Conservation (phyloP, 1,140 invertebrate species). For the Nixonia krombeini region DNA sequence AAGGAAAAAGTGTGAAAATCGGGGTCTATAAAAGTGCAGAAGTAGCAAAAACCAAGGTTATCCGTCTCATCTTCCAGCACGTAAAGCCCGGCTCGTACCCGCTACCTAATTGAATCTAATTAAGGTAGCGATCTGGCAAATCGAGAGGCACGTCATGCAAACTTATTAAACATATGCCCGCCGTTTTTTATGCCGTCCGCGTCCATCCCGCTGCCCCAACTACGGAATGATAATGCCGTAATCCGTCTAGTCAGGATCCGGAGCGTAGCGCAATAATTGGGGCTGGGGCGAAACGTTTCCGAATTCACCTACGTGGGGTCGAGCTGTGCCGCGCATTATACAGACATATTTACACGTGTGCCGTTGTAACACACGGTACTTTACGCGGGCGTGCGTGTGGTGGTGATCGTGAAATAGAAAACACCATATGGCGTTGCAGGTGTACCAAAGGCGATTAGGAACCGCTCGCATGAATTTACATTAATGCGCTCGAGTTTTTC, state of each 20-base stretch:
- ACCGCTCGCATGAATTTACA: conserved; percentile 68
- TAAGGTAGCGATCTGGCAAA: conserved; percentile 34
- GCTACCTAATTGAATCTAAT: conserved; percentile 46
- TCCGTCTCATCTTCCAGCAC: conserved; percentile 22
- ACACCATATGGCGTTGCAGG: conserved; percentile 71
- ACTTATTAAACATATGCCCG: conserved; percentile 65
- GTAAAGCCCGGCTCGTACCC: conserved; percentile 12
- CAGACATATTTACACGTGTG: conserved; percentile 48
- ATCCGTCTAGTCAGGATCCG: conserved; percentile 60
- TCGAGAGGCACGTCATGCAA: conserved; percentile 45
- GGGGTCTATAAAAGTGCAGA: conserved; percentile 19
- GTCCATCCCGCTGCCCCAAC: conserved; percentile 46
- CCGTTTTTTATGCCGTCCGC: conserved; percentile 31
- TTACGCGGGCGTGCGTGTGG: conserved; percentile 16
- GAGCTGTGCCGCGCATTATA: conserved; percentile 36
- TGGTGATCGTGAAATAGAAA: conserved; percentile 57
- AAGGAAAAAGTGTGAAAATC: conserved; percentile 4
- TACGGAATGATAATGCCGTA: conserved; percentile 69
- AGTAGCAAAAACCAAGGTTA: conserved; percentile 15
- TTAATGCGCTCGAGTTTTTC: conserved; percentile 64
- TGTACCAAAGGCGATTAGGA: conserved; percentile 69
- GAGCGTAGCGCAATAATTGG: conserved; percentile 55
- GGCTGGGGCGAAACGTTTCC: conserved; percentile 56
- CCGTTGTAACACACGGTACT: conserved; percentile 22
- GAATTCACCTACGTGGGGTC: conserved; percentile 56